Evolutionary conservation across 1,140 invertebrate species (phyloP).

Genomic region (Monomorium pharaonis): DNA sequence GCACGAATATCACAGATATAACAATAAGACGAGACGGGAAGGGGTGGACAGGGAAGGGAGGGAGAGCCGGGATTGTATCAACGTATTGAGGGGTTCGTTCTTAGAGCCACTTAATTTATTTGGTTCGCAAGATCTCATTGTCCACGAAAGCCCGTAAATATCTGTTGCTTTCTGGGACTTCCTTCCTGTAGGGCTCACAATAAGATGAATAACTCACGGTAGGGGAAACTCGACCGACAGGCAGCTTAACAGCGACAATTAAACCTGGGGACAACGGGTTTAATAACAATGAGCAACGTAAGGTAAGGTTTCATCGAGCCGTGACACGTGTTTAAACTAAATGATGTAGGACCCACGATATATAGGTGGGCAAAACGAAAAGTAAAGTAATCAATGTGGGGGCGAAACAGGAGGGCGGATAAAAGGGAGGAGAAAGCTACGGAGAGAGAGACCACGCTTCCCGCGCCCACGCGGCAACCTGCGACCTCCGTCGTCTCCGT

Average conservation of each 20-base stretch:
- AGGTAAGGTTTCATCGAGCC: not conserved
- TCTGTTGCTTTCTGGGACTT: constrained; percentile 17
- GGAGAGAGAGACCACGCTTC: constrained; percentile 51
- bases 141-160: not conserved
- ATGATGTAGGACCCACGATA: constrained; percentile 25
- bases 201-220: not conserved
- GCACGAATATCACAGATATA: constrained; percentile 20
- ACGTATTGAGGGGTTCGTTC: not conserved
- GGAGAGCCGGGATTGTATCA: not conserved
- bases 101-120: constrained; percentile 13
- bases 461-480: constrained; percentile 64
- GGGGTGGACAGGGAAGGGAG: not conserved
- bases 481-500: constrained; percentile 48
- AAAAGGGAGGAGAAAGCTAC: constrained; percentile 60
- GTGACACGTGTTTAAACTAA: not conserved
- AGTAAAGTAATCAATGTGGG: constrained; percentile 74
- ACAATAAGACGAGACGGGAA: not conserved
- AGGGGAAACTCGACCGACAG: not conserved
- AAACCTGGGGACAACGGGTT: not conserved
- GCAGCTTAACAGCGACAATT: not conserved
- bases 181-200: not conserved
- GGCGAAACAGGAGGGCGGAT: constrained; percentile 33
- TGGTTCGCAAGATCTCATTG: not conserved
- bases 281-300: not conserved
- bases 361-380: constrained; percentile 53